Percentiles rank a stretch among this genome's conserved stretches.
Evolutionary conservation across 2,113 vertebrate species (phyloP).

Genomic region (Psilopsiagon aurifrons): DNA sequence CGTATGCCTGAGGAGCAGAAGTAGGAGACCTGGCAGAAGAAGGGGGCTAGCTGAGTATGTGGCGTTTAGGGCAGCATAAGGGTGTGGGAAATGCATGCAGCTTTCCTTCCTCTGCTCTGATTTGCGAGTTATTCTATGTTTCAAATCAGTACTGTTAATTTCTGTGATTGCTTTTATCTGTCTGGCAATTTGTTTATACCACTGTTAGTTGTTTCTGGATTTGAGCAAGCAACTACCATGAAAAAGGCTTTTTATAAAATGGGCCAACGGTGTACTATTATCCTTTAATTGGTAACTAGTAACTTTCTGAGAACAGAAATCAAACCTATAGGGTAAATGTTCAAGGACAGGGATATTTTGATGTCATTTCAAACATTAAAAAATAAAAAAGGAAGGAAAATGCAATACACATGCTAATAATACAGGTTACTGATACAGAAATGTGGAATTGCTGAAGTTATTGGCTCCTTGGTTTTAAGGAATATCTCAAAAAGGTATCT

Average conservation of each 20-base stretch:
- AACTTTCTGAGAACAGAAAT: background rate
- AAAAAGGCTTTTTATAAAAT: background rate
- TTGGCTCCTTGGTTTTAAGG: background rate
- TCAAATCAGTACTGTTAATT: background rate
- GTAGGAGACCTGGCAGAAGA: background rate
- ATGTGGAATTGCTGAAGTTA: background rate
- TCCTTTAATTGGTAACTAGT: background rate
- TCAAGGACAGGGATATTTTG: background rate
- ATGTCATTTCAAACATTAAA: background rate
- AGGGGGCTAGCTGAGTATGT: background rate
- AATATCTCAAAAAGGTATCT: background rate
- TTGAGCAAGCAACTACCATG: background rate
- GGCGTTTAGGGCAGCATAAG: fast-evolving
- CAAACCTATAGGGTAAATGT: background rate
- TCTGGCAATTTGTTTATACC: background rate
- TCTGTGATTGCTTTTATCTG: background rate
- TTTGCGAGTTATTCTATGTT: background rate
- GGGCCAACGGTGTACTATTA: background rate
- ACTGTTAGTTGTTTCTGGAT: background rate
- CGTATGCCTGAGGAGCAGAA: background rate
- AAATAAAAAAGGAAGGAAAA: background rate
- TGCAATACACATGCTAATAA: background rate
- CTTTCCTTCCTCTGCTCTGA: background rate
- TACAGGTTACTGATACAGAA: background rate
- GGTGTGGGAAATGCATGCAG: background rate